Base-by-base conservation (phyloP, 2,113 vertebrate genomes). In the Entomyzon cyanotis region DNA sequence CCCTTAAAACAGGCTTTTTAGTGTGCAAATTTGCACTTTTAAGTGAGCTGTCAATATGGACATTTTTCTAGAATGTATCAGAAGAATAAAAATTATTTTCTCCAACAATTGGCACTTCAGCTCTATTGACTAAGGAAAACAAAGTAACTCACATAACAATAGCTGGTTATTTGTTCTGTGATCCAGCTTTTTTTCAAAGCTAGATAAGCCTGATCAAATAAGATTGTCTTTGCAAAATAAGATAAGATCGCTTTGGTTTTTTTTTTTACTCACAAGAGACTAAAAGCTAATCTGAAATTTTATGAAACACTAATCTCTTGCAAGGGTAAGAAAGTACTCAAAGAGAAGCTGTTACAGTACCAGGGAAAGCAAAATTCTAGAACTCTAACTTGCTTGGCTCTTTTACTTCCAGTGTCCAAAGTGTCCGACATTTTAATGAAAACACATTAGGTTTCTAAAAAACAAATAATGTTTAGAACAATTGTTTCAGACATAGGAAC, bases 1-100 rank as follows among this genome's bases (percentile, higher is more conserved):
- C 2, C 1, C 9, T 28, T 25, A 5, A 28, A 89, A 4, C 1
- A 64, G 13, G 4, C 2, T 3, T 71, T 78, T 79, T 7, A 21
- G 6, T 55, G 20, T 31, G 10, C 7, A 35, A 77, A 4, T 44
- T 47, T 91, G 7, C 27, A 52, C 13, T 85, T 58, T 5, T 1
- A 52, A 47, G 4, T 21, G 56, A 60, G 27, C 3, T n/a, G 4
- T 49, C 27, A 63, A 7, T 24, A 33, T 18, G 16, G 28, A 75
- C 22, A 5, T 31, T 65, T 49, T 37, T 83, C 12, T 24, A 50
- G 60, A 82, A 64, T 8, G 8, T 63, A 58, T 74, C 3, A 59
- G 2, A 11, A 1, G 39, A 77, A 55, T 25, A 76, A 74, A 63
- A 79, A 33, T 35, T 1, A 44, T 2, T 46, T 85, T 58, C 15